phyloP scores from a whole-genome alignment of 2,888 invertebrate genomes.

The Agonum fuliginosum region DNA sequence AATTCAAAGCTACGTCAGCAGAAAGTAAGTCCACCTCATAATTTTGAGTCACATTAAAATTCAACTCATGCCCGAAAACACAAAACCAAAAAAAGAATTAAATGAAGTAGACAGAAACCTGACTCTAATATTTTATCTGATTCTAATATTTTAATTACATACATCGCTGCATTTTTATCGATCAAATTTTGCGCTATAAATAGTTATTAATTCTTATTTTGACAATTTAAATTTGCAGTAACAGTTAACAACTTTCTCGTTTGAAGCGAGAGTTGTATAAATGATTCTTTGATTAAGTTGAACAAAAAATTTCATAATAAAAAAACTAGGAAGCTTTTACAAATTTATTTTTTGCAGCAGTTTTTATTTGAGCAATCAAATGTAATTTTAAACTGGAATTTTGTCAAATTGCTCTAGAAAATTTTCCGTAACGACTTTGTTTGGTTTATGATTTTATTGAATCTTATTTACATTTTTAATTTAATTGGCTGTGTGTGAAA shows the following conservation, averaged over 20 bases:
- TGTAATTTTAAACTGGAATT: conserved; percentile 25
- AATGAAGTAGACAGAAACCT: conserved; percentile 16
- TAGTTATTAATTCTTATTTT: conserved; percentile 16
- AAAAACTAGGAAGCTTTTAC: background rate
- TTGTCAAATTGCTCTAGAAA: no score
- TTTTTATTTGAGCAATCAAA: conserved; percentile 2
- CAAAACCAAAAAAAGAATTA: conserved; percentile 1
- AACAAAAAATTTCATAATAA: background rate
- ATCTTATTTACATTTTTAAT: conserved; percentile 6
- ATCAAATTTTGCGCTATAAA: conserved; percentile 15
- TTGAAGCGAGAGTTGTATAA: background rate
- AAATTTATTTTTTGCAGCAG: background rate
- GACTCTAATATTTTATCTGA: background rate
- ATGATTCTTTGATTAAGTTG: background rate
- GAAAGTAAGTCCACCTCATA: conserved; percentile 1
- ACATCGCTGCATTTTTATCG: conserved; percentile 1
- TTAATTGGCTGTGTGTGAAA: no score
- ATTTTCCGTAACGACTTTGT: conserved; percentile 9
- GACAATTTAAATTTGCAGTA: conserved; percentile 18
- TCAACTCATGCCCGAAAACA: background rate
- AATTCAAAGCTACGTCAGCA: background rate
- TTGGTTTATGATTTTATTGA: background rate
- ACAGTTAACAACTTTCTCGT: conserved; percentile 19
- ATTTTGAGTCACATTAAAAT: conserved; percentile 4
- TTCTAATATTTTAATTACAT: conserved; percentile 14